A percentile compares a stretch with the other conserved stretches of the same genome.
Evolutionary conservation across 2,113 vertebrate genomes (phyloP).

Genomic region (Megatriorchis doriae): DNA sequence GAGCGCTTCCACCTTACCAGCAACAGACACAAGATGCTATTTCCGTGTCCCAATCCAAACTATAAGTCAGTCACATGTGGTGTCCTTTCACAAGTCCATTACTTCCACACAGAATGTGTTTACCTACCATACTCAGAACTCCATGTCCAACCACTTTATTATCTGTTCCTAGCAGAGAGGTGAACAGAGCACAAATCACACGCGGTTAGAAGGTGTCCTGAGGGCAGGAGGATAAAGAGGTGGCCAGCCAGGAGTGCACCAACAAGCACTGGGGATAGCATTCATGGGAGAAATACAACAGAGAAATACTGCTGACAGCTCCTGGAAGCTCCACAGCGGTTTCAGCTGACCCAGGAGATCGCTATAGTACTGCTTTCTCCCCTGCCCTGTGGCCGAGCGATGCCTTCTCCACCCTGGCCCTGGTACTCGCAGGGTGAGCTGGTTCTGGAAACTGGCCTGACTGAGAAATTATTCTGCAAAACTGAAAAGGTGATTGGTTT

Average conservation of each 20-base stretch:
- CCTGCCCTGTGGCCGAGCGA: background rate
- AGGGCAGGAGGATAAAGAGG: background rate
- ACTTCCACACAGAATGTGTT: no score
- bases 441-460: background rate
- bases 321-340: background rate
- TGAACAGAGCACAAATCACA: background rate
- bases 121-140: no score
- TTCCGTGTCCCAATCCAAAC: no score
- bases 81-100: no score
- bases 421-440: background rate
- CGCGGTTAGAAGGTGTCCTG: accelerated
- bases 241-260: background rate
- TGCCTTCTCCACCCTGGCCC: background rate
- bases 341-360: background rate
- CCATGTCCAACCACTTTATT: background rate
- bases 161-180: background rate
- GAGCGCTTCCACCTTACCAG: no score
- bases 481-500: background rate
- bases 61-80: no score
- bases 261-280: background rate
- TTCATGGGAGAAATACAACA: background rate
- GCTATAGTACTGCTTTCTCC: background rate
- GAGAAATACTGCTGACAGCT: background rate
- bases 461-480: background rate
- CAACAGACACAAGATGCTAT: no score